Evolutionary conservation across 2,888 invertebrate genomes (phyloP).

Genomic region (Drosophila robusta): DNA sequence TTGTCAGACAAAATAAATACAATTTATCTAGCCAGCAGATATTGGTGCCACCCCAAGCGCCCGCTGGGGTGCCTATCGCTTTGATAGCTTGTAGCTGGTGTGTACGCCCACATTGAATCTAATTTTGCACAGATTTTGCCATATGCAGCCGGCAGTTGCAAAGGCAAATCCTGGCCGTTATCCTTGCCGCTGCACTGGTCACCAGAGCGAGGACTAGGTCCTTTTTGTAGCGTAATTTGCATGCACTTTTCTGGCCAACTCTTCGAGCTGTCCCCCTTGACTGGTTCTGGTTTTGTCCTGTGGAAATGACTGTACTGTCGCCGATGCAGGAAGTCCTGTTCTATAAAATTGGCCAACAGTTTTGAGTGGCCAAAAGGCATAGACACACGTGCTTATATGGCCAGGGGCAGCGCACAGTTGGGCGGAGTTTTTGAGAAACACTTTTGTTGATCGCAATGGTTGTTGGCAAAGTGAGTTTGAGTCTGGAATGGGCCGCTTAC

Average conservation of each 20-base stretch:
- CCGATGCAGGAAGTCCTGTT: constrained; percentile 47
- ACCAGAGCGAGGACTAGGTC: not conserved
- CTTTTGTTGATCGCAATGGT: constrained; percentile 40
- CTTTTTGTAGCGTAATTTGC: constrained; percentile 43
- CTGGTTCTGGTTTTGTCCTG: constrained; percentile 17
- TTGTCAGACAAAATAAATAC: constrained; percentile 56
- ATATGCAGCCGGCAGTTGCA: constrained; percentile 29
- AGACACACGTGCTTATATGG: constrained; percentile 7
- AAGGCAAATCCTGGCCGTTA: constrained; percentile 29
- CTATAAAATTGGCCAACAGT: constrained; percentile 58
- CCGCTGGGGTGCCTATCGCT: not conserved
- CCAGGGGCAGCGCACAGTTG: constrained; percentile 10
- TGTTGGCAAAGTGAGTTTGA: not conserved
- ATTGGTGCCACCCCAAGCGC: not conserved
- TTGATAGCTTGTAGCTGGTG: not conserved
- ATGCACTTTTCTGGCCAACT: constrained; percentile 47
- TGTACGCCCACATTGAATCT: constrained; percentile 44
- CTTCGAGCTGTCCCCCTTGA: constrained; percentile 46
- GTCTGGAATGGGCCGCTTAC: constrained; percentile 5
- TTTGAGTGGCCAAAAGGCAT: constrained; percentile 51
- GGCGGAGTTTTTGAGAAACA: constrained; percentile 35
- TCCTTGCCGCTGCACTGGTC: constrained; percentile 30
- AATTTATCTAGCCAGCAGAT: constrained; percentile 42
- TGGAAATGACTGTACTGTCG: constrained; percentile 54
- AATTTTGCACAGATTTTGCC: constrained; percentile 77